Conservation (phyloP, 2,888 invertebrate species). For the Eristalis intricaria region DNA sequence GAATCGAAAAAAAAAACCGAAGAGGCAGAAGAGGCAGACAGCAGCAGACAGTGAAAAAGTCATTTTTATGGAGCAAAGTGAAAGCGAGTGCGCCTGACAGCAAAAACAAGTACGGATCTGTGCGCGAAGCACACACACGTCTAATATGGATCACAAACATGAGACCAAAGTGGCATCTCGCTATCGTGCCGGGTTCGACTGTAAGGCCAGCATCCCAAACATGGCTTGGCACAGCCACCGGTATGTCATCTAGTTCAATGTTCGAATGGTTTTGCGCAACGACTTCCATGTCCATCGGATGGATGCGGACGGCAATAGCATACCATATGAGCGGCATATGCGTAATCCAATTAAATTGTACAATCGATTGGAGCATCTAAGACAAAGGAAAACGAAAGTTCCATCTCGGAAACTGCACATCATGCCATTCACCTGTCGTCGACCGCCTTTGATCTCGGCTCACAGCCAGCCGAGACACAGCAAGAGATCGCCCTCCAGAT, state of each 20-base stretch:
- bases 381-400: constrained; percentile 58
- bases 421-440: constrained; percentile 54
- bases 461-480: neutral
- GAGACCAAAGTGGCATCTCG: constrained; percentile 68
- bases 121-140: constrained; percentile 31
- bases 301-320: neutral
- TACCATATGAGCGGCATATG: constrained; percentile 30
- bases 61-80: constrained; percentile 73
- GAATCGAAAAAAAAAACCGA: constrained; percentile 44
- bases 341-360: constrained; percentile 68
- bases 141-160: constrained; percentile 72
- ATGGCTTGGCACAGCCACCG: constrained; percentile 21
- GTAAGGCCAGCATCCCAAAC: constrained; percentile 45
- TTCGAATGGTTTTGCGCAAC: constrained; percentile 33
- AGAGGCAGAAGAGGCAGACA: too few species aligned
- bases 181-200: constrained; percentile 70
- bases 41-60: constrained; percentile 27
- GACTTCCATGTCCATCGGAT: constrained; percentile 48
- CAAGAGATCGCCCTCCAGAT: constrained; percentile 12
- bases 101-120: constrained; percentile 47
- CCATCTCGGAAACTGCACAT: constrained; percentile 19
- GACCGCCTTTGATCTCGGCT: constrained; percentile 66
- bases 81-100: constrained; percentile 58
- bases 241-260: constrained; percentile 73
- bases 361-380: constrained; percentile 24